Evolutionary conservation across 2,797 vertebrate genomes (phyloP).

Genomic region (Myoxocephalus aenaeus): DNA sequence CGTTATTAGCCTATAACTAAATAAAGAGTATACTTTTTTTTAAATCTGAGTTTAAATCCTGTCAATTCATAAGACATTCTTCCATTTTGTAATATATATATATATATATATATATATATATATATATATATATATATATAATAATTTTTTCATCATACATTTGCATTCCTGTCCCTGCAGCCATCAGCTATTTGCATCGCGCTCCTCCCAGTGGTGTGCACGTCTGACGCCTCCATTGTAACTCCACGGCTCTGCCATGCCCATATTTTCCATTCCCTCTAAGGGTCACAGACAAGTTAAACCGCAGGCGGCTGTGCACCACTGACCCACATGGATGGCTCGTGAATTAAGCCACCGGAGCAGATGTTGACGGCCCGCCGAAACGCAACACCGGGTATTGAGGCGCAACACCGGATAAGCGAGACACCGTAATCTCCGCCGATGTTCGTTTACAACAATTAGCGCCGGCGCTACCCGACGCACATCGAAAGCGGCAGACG

Average conservation of each 20-base stretch:
- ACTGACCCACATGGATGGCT: conserved; percentile 63
- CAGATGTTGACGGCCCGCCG: conserved; percentile 69
- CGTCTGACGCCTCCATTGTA: not conserved
- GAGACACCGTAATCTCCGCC: too few relatives aligned
- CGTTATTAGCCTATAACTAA: too few relatives aligned
- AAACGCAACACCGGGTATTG: conserved; percentile 35
- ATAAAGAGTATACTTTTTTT: not conserved
- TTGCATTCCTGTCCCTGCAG: not conserved
- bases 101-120: too few relatives aligned
- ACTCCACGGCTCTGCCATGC: not conserved
- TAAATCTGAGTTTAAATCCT: not conserved
- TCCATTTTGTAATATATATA: not conserved
- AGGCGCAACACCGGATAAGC: too few relatives aligned
- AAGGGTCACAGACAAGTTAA: conserved; percentile 27
- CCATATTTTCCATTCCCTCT: too few relatives aligned
- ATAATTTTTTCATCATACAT: not conserved
- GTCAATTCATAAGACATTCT: not conserved
- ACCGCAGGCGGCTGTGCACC: conserved; percentile 16
- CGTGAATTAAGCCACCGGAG: conserved; percentile 71
- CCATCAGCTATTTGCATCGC: not conserved
- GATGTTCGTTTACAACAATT: too few relatives aligned
- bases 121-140: too few relatives aligned
- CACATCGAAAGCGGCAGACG: conserved; percentile 10
- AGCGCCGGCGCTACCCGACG: conserved; percentile 14
- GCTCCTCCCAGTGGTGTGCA: not conserved